A percentile compares a stretch with the other conserved stretches of the same genome.
Evolutionary conservation across 1,140 invertebrate genomes (phyloP).

Genomic region (Drosophila saltans): DNA sequence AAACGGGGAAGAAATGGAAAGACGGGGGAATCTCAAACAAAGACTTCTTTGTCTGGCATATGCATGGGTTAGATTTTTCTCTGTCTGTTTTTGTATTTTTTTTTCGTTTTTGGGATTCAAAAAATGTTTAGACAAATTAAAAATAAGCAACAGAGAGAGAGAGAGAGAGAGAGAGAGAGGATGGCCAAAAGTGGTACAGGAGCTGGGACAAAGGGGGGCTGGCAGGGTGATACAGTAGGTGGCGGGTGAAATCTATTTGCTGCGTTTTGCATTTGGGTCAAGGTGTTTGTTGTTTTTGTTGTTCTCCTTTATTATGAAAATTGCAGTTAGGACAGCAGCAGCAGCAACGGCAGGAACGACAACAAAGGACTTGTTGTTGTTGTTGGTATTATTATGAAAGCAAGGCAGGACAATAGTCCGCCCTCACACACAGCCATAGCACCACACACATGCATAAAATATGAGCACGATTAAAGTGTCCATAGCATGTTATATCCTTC

Average conservation of each 20-base stretch:
- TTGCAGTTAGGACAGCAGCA: constrained; percentile 39
- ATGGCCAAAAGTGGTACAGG: not conserved
- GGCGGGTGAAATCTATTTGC: constrained; percentile 53
- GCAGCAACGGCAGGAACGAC: constrained; percentile 29
- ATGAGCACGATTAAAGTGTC: constrained; percentile 77
- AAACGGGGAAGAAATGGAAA: not conserved
- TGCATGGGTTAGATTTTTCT: constrained; percentile 19
- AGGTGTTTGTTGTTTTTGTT: constrained; percentile 66
- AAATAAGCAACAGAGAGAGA: constrained; percentile 50
- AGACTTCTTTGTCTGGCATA: constrained; percentile 70
- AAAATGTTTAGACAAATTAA: constrained; percentile 80
- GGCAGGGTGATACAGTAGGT: not conserved
- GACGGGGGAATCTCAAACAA: constrained; percentile 65
- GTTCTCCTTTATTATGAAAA: constrained; percentile 74
- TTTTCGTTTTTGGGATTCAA: constrained; percentile 39
- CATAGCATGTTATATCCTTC: constrained; percentile 63
- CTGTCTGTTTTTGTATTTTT: constrained; percentile 21
- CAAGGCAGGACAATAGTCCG: constrained; percentile 49
- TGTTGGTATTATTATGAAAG: constrained; percentile 67
- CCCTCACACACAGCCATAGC: constrained; percentile 26
- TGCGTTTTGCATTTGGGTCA: constrained; percentile 75
- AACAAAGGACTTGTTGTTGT: constrained; percentile 35
- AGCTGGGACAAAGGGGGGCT: too few relatives aligned
- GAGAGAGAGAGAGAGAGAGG: constrained; percentile 5
- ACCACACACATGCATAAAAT: constrained; percentile 66